These are phyloP conservation scores for Andrena flavipes DNA, from an alignment of 2,888 invertebrate genomes.

Conservation along the genomic window DNA sequence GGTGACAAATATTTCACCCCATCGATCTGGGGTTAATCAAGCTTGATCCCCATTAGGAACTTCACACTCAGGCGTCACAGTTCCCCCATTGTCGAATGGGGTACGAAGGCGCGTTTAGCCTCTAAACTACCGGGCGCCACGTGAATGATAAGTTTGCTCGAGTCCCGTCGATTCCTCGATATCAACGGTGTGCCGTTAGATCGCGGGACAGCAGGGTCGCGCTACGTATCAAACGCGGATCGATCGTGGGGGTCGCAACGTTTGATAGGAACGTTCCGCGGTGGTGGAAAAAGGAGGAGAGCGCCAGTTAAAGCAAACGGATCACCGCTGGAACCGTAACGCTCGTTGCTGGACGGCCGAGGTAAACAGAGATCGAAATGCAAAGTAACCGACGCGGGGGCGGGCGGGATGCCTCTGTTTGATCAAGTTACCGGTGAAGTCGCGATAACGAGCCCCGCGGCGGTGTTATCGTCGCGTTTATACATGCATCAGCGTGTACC, in stretches of 20 bases:
- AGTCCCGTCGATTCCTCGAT: neutral
- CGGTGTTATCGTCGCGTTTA: conserved; percentile 27
- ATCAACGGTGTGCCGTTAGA: neutral
- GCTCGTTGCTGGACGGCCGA: conserved; percentile 2
- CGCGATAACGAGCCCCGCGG: conserved; percentile 56
- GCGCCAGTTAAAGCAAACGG: conserved; percentile 17
- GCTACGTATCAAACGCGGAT: conserved; percentile 15
- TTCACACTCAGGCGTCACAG: neutral
- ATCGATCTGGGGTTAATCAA: conserved; percentile 18
- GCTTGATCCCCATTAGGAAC: conserved; percentile 7
- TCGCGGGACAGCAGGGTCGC: neutral
- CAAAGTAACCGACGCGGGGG: neutral
- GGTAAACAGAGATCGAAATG: conserved; percentile 52
- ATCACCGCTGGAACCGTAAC: conserved; percentile 27
- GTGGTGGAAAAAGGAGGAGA: neutral
- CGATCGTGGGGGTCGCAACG: conserved; percentile 13
- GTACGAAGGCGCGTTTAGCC: neutral
- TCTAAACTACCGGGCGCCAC: conserved; percentile 17
- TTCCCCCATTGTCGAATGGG: conserved; percentile 10
- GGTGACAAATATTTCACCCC: neutral
- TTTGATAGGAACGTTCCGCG: neutral
- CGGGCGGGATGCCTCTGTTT: conserved; percentile 42
- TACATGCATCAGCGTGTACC: conserved; percentile 34
- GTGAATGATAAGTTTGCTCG: neutral
- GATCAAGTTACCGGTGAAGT: conserved; percentile 57